phyloP scores from a whole-genome alignment of 2,888 invertebrate species.

The Cosmia pyralina region DNA sequence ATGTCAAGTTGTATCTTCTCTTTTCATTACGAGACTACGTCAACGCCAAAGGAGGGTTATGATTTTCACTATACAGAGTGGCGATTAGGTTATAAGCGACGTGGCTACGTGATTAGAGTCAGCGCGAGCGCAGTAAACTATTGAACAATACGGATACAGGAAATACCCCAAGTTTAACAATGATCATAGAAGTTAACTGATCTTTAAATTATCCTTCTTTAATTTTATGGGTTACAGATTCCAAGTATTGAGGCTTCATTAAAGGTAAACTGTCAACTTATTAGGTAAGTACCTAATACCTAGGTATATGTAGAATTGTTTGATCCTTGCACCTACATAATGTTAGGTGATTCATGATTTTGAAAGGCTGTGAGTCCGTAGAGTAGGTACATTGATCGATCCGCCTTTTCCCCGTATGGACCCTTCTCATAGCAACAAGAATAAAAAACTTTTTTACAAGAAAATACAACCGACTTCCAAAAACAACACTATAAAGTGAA shows the following conservation, averaged over 20 bases:
- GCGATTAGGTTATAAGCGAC: not conserved
- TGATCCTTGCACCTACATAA: not conserved
- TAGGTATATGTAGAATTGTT: not conserved
- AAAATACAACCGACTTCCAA: too few species aligned
- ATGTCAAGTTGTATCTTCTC: too few species aligned
- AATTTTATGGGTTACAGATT: conserved; percentile 15
- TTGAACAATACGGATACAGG: conserved; percentile 9
- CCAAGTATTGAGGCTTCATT: conserved; percentile 30
- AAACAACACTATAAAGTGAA: too few species aligned
- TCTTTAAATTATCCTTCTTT: conserved; percentile 15
- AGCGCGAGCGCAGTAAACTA: not conserved
- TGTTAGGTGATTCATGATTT: conserved; percentile 30
- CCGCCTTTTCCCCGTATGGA: not conserved
- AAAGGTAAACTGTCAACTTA: conserved; percentile 3
- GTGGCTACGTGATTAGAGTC: conserved; percentile 7
- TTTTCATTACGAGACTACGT: too few species aligned
- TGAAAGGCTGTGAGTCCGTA: not conserved
- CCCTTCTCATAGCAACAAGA: not conserved
- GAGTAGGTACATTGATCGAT: not conserved
- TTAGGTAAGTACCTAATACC: not conserved
- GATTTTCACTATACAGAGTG: too few species aligned
- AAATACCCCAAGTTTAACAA: conserved; percentile 30
- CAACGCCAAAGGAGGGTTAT: too few species aligned
- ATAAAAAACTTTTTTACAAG: too few species aligned
- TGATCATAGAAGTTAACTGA: conserved; percentile 14